These are phyloP conservation scores for Ceratotherium simum DNA, from an alignment of 2,113 vertebrate species.

Conservation along the genomic window DNA sequence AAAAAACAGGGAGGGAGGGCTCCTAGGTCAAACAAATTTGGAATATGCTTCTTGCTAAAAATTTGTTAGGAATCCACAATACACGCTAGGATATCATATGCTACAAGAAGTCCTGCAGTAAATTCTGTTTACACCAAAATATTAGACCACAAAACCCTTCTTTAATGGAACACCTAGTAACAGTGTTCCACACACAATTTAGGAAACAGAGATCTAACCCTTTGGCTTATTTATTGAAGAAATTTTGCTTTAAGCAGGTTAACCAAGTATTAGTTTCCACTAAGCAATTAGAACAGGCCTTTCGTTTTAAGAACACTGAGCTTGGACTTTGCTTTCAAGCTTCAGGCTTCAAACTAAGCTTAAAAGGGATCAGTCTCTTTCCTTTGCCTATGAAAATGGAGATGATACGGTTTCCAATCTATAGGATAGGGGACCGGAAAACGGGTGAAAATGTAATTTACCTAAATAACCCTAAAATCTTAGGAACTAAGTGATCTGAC, in stretches of 20 bases:
- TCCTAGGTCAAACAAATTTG: neutral
- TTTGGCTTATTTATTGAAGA: constrained; percentile 25
- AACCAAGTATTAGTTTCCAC: neutral
- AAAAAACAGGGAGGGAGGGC: no score
- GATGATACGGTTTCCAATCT: neutral
- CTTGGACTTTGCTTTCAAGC: neutral
- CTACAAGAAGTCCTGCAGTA: neutral
- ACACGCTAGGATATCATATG: neutral
- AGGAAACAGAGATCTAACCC: neutral
- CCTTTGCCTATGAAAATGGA: neutral
- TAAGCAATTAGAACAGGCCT: neutral
- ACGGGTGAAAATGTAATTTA: neutral
- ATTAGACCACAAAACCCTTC: neutral
- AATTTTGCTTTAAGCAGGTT: constrained; percentile 48
- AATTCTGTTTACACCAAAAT: constrained; percentile 27
- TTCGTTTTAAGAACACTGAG: neutral
- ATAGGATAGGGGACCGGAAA: neutral
- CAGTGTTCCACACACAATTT: neutral
- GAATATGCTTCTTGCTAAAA: neutral
- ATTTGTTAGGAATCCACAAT: neutral
- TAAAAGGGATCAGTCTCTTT: neutral
- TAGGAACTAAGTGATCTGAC: neutral
- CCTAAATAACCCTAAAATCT: neutral
- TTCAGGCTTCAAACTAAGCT: constrained; percentile 40
- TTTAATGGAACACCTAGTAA: constrained; percentile 23